Conservation (phyloP, 2,888 invertebrate species). For the Disparrhopalites patrizii region DNA sequence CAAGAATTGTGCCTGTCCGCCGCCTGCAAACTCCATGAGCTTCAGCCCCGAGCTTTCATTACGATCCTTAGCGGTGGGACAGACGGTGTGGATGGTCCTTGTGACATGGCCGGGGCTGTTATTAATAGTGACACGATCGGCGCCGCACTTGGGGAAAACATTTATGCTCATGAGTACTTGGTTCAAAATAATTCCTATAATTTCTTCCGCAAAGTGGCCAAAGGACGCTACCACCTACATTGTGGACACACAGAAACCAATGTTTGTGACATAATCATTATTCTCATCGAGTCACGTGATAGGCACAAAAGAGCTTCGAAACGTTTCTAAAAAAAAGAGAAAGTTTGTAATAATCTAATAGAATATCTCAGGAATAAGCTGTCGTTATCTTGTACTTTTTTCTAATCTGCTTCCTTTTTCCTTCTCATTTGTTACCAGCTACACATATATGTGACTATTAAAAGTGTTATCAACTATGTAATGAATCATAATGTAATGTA, state of each 20-base stretch:
- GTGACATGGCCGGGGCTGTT: slow-evolving; percentile 84
- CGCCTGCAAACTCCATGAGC: slow-evolving; percentile 58
- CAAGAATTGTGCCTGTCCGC: slow-evolving; percentile 87
- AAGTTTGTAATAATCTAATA: too few relatives aligned
- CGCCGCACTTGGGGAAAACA: slow-evolving; percentile 53
- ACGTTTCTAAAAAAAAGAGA: too few relatives aligned
- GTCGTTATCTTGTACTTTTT: too few relatives aligned
- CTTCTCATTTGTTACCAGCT: too few relatives aligned
- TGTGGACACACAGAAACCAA: slow-evolving; percentile 95
- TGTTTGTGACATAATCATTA: slow-evolving; percentile 92
- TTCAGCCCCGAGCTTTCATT: slow-evolving; percentile 50
- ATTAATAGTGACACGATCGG: slow-evolving; percentile 60
- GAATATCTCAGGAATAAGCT: too few relatives aligned
- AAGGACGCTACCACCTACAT: slow-evolving; percentile 67
- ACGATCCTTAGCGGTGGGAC: slow-evolving; percentile 82
- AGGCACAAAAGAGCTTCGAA: too few relatives aligned
- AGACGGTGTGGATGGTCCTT: slow-evolving; percentile 91
- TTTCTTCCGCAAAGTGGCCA: slow-evolving; percentile 65
- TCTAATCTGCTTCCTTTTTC: too few relatives aligned
- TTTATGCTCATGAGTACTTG: slow-evolving; percentile 57
- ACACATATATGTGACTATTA: too few relatives aligned
- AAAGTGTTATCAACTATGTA: too few relatives aligned
- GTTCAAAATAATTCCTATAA: slow-evolving; percentile 77
- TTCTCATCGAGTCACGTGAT: slow-evolving; percentile 54
- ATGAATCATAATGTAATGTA: too few relatives aligned